Conservation (phyloP, 2,113 vertebrate species). For the Riparia riparia region DNA sequence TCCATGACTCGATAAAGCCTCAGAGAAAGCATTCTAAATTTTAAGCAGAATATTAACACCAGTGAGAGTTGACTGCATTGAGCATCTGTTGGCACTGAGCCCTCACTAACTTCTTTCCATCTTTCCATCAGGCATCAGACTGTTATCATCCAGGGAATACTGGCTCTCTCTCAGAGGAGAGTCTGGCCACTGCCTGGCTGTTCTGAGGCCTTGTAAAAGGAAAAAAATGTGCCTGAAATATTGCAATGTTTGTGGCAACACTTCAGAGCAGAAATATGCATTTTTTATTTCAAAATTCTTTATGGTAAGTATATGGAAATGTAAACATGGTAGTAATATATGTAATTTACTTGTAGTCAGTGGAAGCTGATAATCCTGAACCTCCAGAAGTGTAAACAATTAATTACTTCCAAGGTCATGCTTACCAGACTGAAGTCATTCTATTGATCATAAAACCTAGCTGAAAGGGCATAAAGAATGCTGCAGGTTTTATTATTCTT, state of each 20-base stretch:
- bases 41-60: background rate
- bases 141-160: background rate
- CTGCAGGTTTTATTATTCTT: background rate
- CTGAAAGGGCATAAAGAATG: conserved; percentile 11
- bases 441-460: background rate
- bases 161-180: background rate
- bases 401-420: conserved; percentile 38
- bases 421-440: conserved; percentile 18
- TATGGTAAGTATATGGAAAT: background rate
- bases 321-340: background rate
- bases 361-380: background rate
- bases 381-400: background rate
- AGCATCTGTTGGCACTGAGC: background rate
- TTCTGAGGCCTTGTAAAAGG: background rate
- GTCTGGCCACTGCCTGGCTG: background rate
- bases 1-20: background rate
- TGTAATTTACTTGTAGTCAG: background rate
- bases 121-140: background rate
- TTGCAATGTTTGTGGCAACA: background rate
- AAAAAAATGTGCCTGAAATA: background rate
- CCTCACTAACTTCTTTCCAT: background rate
- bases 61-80: background rate
- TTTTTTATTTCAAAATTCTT: background rate
- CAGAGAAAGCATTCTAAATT: background rate
- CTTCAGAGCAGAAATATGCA: background rate